These are phyloP conservation scores for Empis livida DNA, from an alignment of 2,888 invertebrate genomes.

Conservation along the genomic window DNA sequence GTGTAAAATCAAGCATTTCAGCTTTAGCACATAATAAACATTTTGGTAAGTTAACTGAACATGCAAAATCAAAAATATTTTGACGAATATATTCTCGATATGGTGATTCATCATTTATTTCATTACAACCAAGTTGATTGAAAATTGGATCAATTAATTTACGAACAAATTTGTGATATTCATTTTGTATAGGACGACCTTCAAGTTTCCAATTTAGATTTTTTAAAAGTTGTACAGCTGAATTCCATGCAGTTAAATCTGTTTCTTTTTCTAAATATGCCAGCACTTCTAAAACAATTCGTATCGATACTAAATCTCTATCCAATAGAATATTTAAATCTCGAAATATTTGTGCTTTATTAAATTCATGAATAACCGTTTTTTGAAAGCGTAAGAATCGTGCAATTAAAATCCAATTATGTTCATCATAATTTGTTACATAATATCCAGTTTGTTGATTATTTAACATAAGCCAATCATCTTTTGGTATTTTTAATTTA, in stretches of 20 bases:
- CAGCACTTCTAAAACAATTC: conserved; percentile 39
- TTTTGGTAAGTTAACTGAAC: background rate
- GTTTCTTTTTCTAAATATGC: conserved; percentile 47
- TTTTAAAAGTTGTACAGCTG: conserved; percentile 36
- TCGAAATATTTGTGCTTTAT: conserved; percentile 71
- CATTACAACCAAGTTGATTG: background rate
- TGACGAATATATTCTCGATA: background rate
- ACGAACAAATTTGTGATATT: background rate
- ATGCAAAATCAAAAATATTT: background rate
- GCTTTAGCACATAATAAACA: background rate
- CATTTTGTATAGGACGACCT: background rate
- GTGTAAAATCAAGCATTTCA: background rate
- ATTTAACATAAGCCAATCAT: conserved; percentile 30
- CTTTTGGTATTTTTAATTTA: conserved; percentile 9
- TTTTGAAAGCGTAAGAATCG: conserved; percentile 47
- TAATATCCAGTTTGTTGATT: conserved; percentile 38
- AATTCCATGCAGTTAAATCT: conserved; percentile 55
- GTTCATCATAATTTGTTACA: conserved; percentile 55
- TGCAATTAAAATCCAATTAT: conserved; percentile 53
- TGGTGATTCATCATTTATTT: background rate
- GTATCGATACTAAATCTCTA: conserved; percentile 41
- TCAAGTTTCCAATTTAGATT: background rate
- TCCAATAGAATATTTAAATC: conserved; percentile 52
- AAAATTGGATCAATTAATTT: background rate
- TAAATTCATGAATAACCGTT: conserved; percentile 51